Evolutionary conservation across 2,113 vertebrate genomes (phyloP), one percentile per base, ranked within the genome.

Genomic region (Mus pahari): DNA sequence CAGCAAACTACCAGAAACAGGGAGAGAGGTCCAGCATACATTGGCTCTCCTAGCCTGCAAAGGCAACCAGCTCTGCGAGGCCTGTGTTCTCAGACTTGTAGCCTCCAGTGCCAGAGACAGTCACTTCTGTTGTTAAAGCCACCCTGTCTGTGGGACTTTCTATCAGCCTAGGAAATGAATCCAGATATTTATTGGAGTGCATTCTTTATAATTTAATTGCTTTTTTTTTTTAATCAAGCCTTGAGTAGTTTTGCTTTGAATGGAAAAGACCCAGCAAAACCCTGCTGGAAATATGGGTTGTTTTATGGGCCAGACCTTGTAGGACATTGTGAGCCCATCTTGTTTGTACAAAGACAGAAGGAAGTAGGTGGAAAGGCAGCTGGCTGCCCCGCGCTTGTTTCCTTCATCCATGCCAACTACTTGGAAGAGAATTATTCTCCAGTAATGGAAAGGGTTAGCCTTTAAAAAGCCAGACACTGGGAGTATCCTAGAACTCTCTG

Each of bases 371-470:
- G 71, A 79, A 81, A 60, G 86, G 58, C 45, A 45, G 83, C 53
- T 36, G 12, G 39, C 24, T 58, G 39, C n/a, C 39, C 20, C 14
- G n/a, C 1, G 26, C 75, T 82, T 88, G 8, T 75, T 36, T 94
- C 50, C 48, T 60, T 68, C n/a, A 4, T 3, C 39, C 22, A 55
- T 1, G 16, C 14, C 26, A 77, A 70, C 19, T 48, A 50, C 42
- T 60, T 91, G 71, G 53, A 83, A 96, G 81, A 92, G 48, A 94
- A 94, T 48, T 58, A 81, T 11, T 39, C 62, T 94, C 91, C 58
- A 45, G 82, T 62, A 58, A 79, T n/a, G 55, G 50, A 22, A 36
- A 33, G 58, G 81, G 31, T 8, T 77, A 78, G 28, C 16, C 81
- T 36, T 79, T 74, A 78, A 89, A 81, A 93, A 79, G n/a, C 19